Percentiles rank a stretch among this genome's conserved stretches.
Conservation (phyloP, 1,140 invertebrate species). For the Drusus annulatus region DNA sequence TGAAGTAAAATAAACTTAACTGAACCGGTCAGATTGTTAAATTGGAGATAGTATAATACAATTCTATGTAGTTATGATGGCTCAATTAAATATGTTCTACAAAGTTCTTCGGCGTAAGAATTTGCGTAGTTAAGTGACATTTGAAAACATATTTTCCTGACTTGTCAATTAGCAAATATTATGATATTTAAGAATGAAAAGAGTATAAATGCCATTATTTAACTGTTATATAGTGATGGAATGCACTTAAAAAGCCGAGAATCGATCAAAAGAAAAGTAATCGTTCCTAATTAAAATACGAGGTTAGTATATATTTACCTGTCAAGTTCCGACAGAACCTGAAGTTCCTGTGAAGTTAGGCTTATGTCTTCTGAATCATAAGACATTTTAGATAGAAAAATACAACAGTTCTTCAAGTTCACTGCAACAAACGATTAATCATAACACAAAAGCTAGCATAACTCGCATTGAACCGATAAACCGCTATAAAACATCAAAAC, state of each 20-base stretch:
- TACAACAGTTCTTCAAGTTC: conserved; percentile 3
- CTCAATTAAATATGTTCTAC: too few relatives aligned
- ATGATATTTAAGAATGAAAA: not conserved
- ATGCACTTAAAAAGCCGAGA: too few relatives aligned
- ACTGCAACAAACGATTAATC: conserved; percentile 20
- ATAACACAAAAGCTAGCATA: conserved; percentile 41
- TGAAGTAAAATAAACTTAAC: too few relatives aligned
- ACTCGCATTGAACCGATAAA: conserved; percentile 31
- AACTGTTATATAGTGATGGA: too few relatives aligned
- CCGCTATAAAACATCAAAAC: conserved; percentile 45
- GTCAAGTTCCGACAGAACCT: conserved; percentile 88
- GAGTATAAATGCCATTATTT: too few relatives aligned
- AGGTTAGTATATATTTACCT: conserved; percentile 73
- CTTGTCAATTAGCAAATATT: too few relatives aligned
- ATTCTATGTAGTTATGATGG: too few relatives aligned
- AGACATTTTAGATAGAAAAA: conserved; percentile 39
- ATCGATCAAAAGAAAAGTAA: not conserved
- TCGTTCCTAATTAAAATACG: conserved; percentile 11
- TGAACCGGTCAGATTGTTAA: too few relatives aligned
- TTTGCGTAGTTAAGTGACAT: too few relatives aligned
- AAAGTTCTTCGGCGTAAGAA: too few relatives aligned
- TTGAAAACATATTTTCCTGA: too few relatives aligned
- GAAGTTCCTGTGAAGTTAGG: conserved; percentile 81
- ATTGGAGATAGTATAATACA: too few relatives aligned
- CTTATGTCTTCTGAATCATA: conserved; percentile 65